Evolutionary conservation across 2,888 invertebrate species (phyloP), one percentile per base, ranked within the genome.

Genomic region (Troglohyphantes excavatus): DNA sequence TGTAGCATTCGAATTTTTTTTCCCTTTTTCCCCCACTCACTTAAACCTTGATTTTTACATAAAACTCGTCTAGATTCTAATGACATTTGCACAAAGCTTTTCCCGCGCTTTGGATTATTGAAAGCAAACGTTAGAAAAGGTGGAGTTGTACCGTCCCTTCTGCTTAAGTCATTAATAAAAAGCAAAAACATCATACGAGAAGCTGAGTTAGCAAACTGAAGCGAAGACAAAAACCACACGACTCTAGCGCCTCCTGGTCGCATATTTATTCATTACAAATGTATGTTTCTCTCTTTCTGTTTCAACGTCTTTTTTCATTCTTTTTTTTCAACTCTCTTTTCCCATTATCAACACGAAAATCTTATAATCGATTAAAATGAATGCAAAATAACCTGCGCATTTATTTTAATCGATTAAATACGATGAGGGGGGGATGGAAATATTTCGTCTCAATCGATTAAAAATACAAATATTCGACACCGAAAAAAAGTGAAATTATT

Each of bases 11-110:
- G 53, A 26, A 53, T 43, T 79, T 76, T 59, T 59, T 63, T 65
- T 9, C 61, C 68, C 63, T 7, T n/a, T 33, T n/a, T 63, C 39
- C 63, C 27, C 61, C 73, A 26, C 81, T 65, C 73, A 87, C 87
- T 87, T 76, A 33, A 83, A 63, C 78, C 29, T 83, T 70, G 89
- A 85, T 90, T 88, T 90, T 90, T 73, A 90, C 90, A 90, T 90
- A 90, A 90, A 90, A 90, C 90, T 90, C 90, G 85, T 90, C 90
- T 90, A 85, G 90, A 90, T 85, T 90, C 82, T 90, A 90, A 90
- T 90, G 90, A 90, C 90, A 90, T 90, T 90, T 90, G 84, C 90
- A 79, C 90, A 90, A 90, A 90, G 90, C 90, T 29, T 72, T 27
- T 73, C 73, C 78, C 21, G 23, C 61, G 61, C 43, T 76, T 84